Evolutionary conservation across 2,797 vertebrate genomes (phyloP).

Genomic region (Babyrousa celebensis): DNA sequence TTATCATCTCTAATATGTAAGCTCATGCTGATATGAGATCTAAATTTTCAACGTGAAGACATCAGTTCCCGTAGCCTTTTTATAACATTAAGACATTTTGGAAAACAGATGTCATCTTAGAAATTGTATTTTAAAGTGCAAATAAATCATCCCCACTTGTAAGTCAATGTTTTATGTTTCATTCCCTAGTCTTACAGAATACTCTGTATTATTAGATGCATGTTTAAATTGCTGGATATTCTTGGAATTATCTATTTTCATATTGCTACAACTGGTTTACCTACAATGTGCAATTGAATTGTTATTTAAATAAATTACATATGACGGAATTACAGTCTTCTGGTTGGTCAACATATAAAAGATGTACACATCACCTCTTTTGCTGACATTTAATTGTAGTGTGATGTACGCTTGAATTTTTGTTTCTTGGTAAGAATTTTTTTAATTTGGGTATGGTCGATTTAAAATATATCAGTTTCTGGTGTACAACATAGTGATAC

Average conservation of each 20-base stretch:
- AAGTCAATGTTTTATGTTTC: conserved; percentile 70
- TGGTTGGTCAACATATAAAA: conserved; percentile 39
- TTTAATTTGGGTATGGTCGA: neutral
- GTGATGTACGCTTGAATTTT: neutral
- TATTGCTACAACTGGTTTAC: conserved; percentile 54
- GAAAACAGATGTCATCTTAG: conserved; percentile 73
- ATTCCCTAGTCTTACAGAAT: conserved; percentile 59
- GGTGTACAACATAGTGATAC: neutral
- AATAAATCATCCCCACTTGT: conserved; percentile 81
- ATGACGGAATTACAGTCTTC: conserved; percentile 47
- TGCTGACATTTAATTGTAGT: neutral
- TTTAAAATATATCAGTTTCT: neutral
- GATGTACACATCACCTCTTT: neutral
- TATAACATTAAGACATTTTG: conserved; percentile 76
- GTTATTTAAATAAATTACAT: conserved; percentile 79
- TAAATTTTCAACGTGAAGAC: conserved; percentile 70
- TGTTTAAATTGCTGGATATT: conserved; percentile 49
- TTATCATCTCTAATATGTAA: conserved; percentile 71
- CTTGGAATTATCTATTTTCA: conserved; percentile 71
- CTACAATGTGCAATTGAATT: conserved; percentile 55
- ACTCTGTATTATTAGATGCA: conserved; percentile 28
- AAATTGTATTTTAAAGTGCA: conserved; percentile 83
- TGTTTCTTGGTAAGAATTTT: conserved; percentile 24
- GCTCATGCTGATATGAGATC: conserved; percentile 69
- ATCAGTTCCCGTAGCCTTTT: conserved; percentile 78